phyloP scores from a whole-genome alignment of 2,888 invertebrate genomes.

The Leptogaster cylindrica region DNA sequence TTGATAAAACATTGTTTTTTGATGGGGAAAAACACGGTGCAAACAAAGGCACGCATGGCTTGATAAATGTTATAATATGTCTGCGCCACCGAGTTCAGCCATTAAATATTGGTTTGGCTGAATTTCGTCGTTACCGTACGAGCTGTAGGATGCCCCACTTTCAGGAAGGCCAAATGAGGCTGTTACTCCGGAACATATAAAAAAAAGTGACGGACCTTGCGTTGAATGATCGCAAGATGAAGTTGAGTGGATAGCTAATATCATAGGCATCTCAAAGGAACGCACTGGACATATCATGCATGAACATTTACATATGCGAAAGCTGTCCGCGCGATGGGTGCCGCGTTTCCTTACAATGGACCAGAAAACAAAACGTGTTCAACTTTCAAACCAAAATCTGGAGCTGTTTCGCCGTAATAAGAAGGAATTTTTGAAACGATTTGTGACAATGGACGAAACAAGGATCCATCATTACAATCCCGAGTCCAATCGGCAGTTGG shows the following conservation, averaged over 20 bases:
- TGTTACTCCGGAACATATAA: neutral
- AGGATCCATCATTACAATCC: neutral
- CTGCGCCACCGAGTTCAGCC: no score
- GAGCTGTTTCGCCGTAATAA: no score
- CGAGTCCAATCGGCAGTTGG: neutral
- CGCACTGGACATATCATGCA: neutral
- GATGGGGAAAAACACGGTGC: no score
- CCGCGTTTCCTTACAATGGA: neutral
- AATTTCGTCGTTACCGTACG: no score
- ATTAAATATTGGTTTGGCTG: no score
- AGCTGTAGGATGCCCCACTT: neutral
- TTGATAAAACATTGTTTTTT: no score
- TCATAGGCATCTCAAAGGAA: neutral
- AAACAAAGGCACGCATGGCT: no score
- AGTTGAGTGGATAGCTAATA: neutral
- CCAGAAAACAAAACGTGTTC: no score
- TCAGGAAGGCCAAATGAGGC: neutral
- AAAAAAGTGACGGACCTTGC: neutral
- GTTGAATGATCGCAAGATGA: neutral
- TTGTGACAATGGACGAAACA: neutral
- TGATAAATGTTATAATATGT: no score
- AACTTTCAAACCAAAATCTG: no score
- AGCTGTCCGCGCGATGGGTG: neutral
- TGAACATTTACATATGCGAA: neutral
- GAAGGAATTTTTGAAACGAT: neutral